These are phyloP conservation scores for Scarus forsteni DNA, from an alignment of 2,797 vertebrate genomes.

Conservation along the genomic window DNA sequence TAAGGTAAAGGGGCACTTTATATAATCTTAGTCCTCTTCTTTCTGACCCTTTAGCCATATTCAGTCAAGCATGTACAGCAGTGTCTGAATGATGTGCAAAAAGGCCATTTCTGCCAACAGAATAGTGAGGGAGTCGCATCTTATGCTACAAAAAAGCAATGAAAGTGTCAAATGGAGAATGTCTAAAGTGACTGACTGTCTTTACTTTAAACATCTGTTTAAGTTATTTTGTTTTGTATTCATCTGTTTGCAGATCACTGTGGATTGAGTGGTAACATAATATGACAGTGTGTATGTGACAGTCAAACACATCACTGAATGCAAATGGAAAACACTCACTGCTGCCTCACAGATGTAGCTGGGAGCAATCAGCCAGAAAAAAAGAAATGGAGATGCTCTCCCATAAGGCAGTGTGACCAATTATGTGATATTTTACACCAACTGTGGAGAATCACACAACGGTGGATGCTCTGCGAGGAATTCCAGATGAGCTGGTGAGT, in stretches of 20 bases:
- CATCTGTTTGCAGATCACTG: constrained; percentile 3
- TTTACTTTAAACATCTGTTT: not conserved
- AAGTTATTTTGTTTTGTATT: not conserved
- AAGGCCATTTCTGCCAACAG: not conserved
- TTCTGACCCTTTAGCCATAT: constrained; percentile 32
- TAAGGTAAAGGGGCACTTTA: constrained; percentile 18
- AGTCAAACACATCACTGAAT: constrained; percentile 21
- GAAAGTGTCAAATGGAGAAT: no score
- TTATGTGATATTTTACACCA: constrained; percentile 38
- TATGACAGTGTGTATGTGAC: not conserved
- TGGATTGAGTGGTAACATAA: not conserved
- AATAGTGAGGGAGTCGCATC: no score
- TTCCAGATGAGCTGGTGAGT: constrained; percentile 18
- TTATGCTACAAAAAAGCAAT: no score
- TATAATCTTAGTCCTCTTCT: constrained; percentile 26
- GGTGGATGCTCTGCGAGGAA: constrained; percentile 21
- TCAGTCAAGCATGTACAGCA: constrained; percentile 23
- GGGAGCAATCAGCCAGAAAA: constrained; percentile 26
- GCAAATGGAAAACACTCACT: constrained; percentile 27
- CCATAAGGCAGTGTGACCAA: constrained; percentile 32
- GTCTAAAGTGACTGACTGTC: no score
- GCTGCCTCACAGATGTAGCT: constrained; percentile 32
- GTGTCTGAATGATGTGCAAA: constrained; percentile 8
- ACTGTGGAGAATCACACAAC: constrained; percentile 23
- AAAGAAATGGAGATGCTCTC: constrained; percentile 38